A percentile compares a stretch with the other conserved stretches of the same genome.
Conservation (phyloP, 2,888 invertebrate genomes). For the Euclidia mi region DNA sequence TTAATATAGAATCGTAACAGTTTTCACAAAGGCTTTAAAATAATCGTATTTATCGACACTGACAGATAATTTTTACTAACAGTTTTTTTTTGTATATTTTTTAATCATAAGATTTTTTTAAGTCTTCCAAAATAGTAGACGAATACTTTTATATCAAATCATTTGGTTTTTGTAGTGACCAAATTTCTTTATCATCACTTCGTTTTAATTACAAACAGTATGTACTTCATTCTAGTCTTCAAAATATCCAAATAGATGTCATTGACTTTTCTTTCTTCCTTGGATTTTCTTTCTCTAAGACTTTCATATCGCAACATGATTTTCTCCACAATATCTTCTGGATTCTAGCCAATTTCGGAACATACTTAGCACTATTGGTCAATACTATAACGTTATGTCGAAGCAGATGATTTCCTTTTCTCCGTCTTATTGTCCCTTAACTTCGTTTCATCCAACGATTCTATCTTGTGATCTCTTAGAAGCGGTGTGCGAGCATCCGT, state of each 20-base stretch:
- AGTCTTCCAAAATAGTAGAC: slow-evolving; percentile 35
- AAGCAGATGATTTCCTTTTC: slow-evolving; percentile 86
- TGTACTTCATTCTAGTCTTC: neutral
- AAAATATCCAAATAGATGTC: slow-evolving; percentile 6
- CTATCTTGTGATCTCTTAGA: slow-evolving; percentile 84
- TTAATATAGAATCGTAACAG: slow-evolving; percentile 50
- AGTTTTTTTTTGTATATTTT: slow-evolving; percentile 25
- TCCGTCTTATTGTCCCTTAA: slow-evolving; percentile 82
- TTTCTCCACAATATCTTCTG: neutral
- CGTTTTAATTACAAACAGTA: neutral
- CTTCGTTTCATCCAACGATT: slow-evolving; percentile 86
- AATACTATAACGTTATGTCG: slow-evolving; percentile 74
- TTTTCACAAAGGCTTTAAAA: slow-evolving; percentile 57
- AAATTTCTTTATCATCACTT: neutral
- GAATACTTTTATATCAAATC: slow-evolving; percentile 36
- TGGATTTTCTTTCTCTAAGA: slow-evolving; percentile 3
- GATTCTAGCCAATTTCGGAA: slow-evolving; percentile 14
- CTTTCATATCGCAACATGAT: slow-evolving; percentile 21
- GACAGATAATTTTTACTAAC: slow-evolving; percentile 18
- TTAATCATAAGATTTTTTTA: slow-evolving; percentile 29
- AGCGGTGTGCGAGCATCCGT: slow-evolving; percentile 84
- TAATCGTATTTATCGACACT: slow-evolving; percentile 38
- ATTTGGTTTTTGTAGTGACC: slow-evolving; percentile 1
- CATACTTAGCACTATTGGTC: slow-evolving; percentile 77
- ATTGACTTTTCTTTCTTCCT: slow-evolving; percentile 11